Evolutionary conservation across 2,113 vertebrate genomes (phyloP), one percentile per base, ranked within the genome.

Genomic region (Equus quagga): DNA sequence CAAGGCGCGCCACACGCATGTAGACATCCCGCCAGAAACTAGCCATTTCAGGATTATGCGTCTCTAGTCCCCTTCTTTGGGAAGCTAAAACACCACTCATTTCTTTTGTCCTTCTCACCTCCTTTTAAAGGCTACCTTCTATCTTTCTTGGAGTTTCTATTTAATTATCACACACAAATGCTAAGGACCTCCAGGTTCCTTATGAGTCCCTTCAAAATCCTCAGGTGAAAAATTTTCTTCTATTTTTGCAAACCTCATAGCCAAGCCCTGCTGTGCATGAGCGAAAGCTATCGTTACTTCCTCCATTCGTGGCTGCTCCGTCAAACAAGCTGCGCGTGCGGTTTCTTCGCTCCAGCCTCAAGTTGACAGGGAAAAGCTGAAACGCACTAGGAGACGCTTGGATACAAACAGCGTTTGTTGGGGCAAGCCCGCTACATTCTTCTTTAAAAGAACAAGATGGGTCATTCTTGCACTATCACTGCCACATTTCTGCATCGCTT

Each of bases 311-410:
- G 28, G 76, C 46, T 13, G 21, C 1, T 0, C 28, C 8, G 65
- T 28, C 64, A 97, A 87, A 89, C 2, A 56, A 94, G 72, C 33
- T 93, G n/a, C 1, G 73, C 28, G 70, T 70, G 21, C 84, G 87
- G 46, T 80, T 95, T 94, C 95, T 97, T 89, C 49, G 56, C 91
- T 96, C 75, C 0, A 2, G 97, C 60, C 96, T 95, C 90, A 79
- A 84, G 65, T 3, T 36, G 82, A 96, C 88, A 94, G 93, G 67
- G 96, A 80, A 81, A 92, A 97, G 89, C 67, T 19, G 76, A 96
- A 94, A 96, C 92, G 89, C 72, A 72, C 88, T 70, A 49, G 93
- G 72, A 76, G 64, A 85, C 19, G 70, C 88, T 97, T 96, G n/a
- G n/a, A 15, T 1, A 18, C 11, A 80, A 96, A 96, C 96, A 73